These are phyloP conservation scores for Copidosoma aretas DNA, from an alignment of 2,888 invertebrate species.

Conservation along the genomic window DNA sequence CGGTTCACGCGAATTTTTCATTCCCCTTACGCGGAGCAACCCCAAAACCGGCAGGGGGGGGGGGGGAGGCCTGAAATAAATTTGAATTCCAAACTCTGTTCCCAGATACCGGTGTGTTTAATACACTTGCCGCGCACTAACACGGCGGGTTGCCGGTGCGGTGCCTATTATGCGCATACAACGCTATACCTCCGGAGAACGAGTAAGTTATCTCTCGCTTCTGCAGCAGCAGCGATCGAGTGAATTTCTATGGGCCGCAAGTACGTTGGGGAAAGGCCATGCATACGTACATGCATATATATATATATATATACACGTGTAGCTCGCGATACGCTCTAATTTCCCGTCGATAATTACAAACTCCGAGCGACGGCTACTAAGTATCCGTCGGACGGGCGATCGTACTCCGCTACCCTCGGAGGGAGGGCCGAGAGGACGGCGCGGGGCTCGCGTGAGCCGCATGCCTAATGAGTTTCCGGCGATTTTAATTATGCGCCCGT, in stretches of 20 bases:
- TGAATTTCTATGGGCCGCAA: slow-evolving; percentile 18
- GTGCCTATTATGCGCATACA: too few relatives aligned
- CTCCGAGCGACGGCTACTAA: slow-evolving; percentile 9
- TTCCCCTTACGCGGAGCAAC: background rate
- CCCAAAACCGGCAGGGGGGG: too few relatives aligned
- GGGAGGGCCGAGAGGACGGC: too few relatives aligned
- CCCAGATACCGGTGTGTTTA: background rate
- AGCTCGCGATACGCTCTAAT: slow-evolving; percentile 45
- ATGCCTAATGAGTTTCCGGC: background rate
- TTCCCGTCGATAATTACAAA: slow-evolving; percentile 49
- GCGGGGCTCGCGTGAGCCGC: background rate
- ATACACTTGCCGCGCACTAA: background rate
- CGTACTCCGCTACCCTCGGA: background rate
- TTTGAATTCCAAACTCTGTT: slow-evolving; percentile 17
- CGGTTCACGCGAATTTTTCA: slow-evolving; percentile 12
- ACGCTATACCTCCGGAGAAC: too few relatives aligned
- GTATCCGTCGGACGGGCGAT: slow-evolving; percentile 9
- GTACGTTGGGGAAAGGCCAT: background rate
- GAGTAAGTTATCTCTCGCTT: background rate
- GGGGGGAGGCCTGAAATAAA: slow-evolving; percentile 1
- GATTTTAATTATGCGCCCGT: background rate
- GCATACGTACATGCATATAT: slow-evolving; percentile 22
- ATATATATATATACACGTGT: too few relatives aligned
- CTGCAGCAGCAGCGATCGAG: background rate
- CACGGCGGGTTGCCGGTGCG: background rate